Conservation (phyloP, 1,140 invertebrate species). For the Ladona fulva region DNA sequence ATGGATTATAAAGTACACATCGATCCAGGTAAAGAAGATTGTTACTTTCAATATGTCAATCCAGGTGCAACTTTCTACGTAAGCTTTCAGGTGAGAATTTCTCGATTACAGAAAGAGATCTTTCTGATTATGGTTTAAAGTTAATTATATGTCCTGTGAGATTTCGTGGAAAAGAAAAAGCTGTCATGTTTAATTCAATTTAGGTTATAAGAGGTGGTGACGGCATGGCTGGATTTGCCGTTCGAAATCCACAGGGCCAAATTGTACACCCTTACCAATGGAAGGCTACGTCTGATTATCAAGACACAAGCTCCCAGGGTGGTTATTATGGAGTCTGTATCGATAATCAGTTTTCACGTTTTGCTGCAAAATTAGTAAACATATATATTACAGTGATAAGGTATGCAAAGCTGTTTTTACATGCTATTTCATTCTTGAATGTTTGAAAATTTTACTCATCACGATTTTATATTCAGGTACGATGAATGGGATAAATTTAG, state of each 20-base stretch:
- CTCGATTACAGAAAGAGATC: too few relatives aligned
- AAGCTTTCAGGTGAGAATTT: slow-evolving; percentile 68
- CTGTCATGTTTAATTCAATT: too few relatives aligned
- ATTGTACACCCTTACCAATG: slow-evolving; percentile 85
- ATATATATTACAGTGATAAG: slow-evolving; percentile 87
- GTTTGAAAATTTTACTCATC: background rate
- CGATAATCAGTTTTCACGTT: slow-evolving; percentile 89
- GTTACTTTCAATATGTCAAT: slow-evolving; percentile 88
- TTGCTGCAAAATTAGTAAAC: slow-evolving; percentile 85
- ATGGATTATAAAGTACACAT: slow-evolving; percentile 94
- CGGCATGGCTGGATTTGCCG: slow-evolving; percentile 84
- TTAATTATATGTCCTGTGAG: too few relatives aligned
- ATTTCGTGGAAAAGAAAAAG: too few relatives aligned
- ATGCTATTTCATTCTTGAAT: background rate
- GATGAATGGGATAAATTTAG: slow-evolving; percentile 89
- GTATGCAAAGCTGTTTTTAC: slow-evolving; percentile 30
- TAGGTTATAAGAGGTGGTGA: slow-evolving; percentile 81
- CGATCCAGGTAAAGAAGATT: slow-evolving; percentile 88
- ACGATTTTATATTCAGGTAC: slow-evolving; percentile 44
- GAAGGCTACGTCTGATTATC: slow-evolving; percentile 76
- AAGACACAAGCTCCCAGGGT: slow-evolving; percentile 65
- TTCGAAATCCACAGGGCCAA: slow-evolving; percentile 71
- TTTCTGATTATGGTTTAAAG: too few relatives aligned
- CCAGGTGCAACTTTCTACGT: slow-evolving; percentile 87
- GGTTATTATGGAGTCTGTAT: slow-evolving; percentile 91